A percentile compares a stretch with the other conserved stretches of the same genome.
Evolutionary conservation across 2,888 invertebrate genomes (phyloP).

Genomic region (Mongoloraphidia duomilia): DNA sequence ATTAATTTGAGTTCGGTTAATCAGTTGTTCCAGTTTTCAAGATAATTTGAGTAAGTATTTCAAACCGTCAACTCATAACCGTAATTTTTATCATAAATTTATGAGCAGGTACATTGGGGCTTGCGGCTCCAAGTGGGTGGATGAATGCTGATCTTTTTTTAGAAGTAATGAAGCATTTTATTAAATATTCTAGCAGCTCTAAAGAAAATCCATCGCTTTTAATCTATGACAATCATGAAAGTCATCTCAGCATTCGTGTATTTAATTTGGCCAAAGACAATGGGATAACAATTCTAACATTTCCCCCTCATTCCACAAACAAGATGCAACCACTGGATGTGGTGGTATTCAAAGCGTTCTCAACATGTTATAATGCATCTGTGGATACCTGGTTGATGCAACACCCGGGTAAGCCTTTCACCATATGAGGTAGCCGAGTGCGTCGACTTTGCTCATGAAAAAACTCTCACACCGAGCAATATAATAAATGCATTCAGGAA

Average conservation of each 20-base stretch:
- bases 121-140: conserved; percentile 21
- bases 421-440: too few relatives aligned
- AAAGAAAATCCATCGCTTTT: conserved; percentile 17
- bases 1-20: too few relatives aligned
- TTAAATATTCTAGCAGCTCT: conserved; percentile 16
- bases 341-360: not conserved
- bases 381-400: too few relatives aligned
- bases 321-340: not conserved
- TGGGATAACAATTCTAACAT: not conserved
- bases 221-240: conserved; percentile 20
- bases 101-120: conserved; percentile 19
- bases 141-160: conserved; percentile 21
- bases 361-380: not conserved
- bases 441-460: conserved; percentile 11
- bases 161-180: conserved; percentile 21
- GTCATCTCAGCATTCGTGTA: conserved; percentile 9
- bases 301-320: not conserved
- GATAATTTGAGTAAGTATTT: too few relatives aligned
- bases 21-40: too few relatives aligned
- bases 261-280: not conserved
- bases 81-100: too few relatives aligned
- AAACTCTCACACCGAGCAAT: conserved; percentile 12
- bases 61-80: too few relatives aligned
- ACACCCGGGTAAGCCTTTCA: too few relatives aligned
- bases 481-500: conserved; percentile 12